Evolutionary conservation across 2,113 vertebrate species (phyloP), one percentile per base, ranked within the genome.

Genomic region (Neogale vison): DNA sequence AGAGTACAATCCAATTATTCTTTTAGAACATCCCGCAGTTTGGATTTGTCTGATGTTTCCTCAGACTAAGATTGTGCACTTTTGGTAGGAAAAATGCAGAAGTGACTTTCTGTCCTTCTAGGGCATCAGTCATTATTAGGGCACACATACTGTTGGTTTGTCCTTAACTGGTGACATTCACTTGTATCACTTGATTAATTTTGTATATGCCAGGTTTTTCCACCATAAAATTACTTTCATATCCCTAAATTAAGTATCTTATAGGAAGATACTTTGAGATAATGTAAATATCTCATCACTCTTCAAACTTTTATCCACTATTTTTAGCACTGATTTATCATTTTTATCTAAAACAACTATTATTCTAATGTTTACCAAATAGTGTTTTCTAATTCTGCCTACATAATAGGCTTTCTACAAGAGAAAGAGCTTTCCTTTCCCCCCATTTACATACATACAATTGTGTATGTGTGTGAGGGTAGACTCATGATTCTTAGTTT

Each of bases 271-370:
- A 84, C 24, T 77, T 95, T 71, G 61, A 84, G 52, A 23, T 57
- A 79, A 79, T 92, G 6, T 92, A 85, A 52, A 34, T 85, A 85
- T 31, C 29, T 42, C 29, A 77, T 79, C 57, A 77, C 23, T 93
- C 8, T 82, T 93, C 23, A 86, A 50, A 23, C 45, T 85, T 57
- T 80, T 20, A 82, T 57, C 34, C 0, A 61, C 24, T 88, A 3
- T 92, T 92, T 61, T 71, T 95, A 95, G 69, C 77, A 90, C 80
- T 39, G 72, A 59, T 47, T 81, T 57, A 39, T 95, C 52, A 55
- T 52, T 96, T 88, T 88, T 95, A 47, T 93, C n/a, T 85, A 45
- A 89, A 92, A 72, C 7, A 80, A 1, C 84, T 61, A 69, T 57
- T 77, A 71, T 29, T 71, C 17, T 77, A 36, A 14, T 89, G 39